These are phyloP conservation scores for Phymastichus coffea DNA, from an alignment of 1,140 invertebrate species.

Conservation along the genomic window DNA sequence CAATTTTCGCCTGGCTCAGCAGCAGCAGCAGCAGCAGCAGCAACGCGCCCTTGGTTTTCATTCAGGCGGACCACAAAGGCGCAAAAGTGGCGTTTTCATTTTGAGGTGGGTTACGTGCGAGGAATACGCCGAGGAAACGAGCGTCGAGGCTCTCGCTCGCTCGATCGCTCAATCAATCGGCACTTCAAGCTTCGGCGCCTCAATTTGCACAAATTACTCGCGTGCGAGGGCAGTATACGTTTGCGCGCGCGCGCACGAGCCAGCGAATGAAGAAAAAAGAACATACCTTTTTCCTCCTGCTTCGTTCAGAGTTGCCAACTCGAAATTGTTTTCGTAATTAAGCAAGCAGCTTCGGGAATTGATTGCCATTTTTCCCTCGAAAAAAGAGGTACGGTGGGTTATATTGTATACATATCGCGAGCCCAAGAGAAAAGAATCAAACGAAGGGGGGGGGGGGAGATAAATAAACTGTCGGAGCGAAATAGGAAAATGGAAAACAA, in stretches of 20 bases:
- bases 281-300: too few relatives aligned
- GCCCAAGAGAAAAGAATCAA: background rate
- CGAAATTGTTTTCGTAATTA: background rate
- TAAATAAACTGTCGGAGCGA: background rate
- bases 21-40: too few relatives aligned
- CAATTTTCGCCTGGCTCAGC: too few relatives aligned
- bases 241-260: background rate
- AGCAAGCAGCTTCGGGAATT: too few relatives aligned
- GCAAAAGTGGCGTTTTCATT: slow-evolving; percentile 18
- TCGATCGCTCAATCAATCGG: slow-evolving; percentile 12
- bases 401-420: too few relatives aligned
- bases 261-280: too few relatives aligned
- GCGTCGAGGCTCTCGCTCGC: background rate
- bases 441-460: background rate
- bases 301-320: too few relatives aligned
- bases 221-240: background rate
- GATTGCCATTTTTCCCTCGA: too few relatives aligned
- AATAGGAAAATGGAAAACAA: background rate
- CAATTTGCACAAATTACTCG: slow-evolving; percentile 7
- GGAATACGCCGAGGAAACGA: background rate
- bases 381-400: too few relatives aligned
- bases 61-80: too few relatives aligned
- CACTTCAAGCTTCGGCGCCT: background rate
- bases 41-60: too few relatives aligned
- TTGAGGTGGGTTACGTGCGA: background rate